Evolutionary conservation across 2,113 vertebrate species (phyloP).

Genomic region (Nibea coibor): DNA sequence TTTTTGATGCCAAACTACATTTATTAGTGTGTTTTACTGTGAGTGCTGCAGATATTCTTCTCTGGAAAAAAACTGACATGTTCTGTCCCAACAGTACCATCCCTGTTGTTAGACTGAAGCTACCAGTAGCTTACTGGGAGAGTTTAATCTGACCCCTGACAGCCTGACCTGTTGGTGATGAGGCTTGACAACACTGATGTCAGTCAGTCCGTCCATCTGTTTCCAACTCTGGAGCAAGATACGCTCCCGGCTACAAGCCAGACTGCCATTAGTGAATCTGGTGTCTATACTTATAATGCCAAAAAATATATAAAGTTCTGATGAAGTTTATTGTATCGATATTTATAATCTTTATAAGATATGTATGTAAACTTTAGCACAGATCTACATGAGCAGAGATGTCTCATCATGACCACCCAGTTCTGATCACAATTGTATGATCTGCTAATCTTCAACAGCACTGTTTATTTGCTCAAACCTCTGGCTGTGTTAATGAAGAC

Average conservation of each 20-base stretch:
- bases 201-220: conserved; percentile 14
- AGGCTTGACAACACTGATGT: not conserved
- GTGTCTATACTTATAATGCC: not conserved
- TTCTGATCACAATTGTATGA: not conserved
- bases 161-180: not conserved
- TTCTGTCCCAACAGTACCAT: not conserved
- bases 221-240: not conserved
- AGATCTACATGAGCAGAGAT: not conserved
- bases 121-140: not conserved
- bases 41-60: not conserved
- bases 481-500: not conserved
- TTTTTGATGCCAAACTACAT: not conserved
- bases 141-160: conserved; percentile 3
- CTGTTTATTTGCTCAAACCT: too few species aligned
- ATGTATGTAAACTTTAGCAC: not conserved
- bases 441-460: too few species aligned
- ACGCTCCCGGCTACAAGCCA: not conserved
- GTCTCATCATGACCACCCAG: not conserved
- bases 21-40: not conserved
- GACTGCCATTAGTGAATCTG: not conserved
- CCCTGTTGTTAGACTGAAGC: not conserved
- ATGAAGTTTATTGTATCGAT: too few species aligned
- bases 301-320: too few species aligned
- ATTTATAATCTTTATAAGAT: too few species aligned
- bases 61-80: not conserved